Conservation (phyloP, 2,888 invertebrate species). For the Mythimna impura region DNA sequence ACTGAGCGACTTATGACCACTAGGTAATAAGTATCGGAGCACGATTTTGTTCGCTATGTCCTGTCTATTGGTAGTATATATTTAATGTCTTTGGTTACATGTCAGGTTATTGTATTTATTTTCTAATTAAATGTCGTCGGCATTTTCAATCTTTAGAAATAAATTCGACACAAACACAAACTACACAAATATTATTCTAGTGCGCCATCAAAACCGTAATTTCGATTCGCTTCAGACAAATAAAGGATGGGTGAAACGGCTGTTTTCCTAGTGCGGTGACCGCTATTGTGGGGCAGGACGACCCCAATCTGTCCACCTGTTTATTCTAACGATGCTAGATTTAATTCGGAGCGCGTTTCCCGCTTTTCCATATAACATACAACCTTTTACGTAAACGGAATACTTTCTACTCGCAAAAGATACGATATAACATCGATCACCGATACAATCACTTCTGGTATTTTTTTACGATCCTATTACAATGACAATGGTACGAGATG, state of each 20-base stretch:
- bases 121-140: conserved; percentile 3
- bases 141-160: background rate
- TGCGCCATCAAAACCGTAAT: conserved; percentile 41
- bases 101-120: conserved; percentile 8
- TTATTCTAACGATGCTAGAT: conserved; percentile 58
- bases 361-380: conserved; percentile 11
- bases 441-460: conserved; percentile 20
- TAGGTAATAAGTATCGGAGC: too few relatives aligned
- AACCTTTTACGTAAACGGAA: conserved; percentile 27
- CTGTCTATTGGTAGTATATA: too few relatives aligned
- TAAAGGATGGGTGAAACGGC: conserved; percentile 17
- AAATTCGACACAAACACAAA: background rate
- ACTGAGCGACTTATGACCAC: too few relatives aligned
- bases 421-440: conserved; percentile 11
- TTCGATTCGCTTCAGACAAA: conserved; percentile 48
- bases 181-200: conserved; percentile 20
- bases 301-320: conserved; percentile 48
- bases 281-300: conserved; percentile 14
- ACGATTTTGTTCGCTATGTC: too few relatives aligned
- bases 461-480: conserved; percentile 9
- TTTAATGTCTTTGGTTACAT: too few relatives aligned
- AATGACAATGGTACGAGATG: conserved; percentile 4
- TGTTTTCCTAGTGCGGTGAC: conserved; percentile 47
- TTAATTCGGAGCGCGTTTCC: conserved; percentile 39
- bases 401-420: conserved; percentile 29